Conservation (phyloP, 2,113 vertebrate genomes). For the Sander lucioperca region DNA sequence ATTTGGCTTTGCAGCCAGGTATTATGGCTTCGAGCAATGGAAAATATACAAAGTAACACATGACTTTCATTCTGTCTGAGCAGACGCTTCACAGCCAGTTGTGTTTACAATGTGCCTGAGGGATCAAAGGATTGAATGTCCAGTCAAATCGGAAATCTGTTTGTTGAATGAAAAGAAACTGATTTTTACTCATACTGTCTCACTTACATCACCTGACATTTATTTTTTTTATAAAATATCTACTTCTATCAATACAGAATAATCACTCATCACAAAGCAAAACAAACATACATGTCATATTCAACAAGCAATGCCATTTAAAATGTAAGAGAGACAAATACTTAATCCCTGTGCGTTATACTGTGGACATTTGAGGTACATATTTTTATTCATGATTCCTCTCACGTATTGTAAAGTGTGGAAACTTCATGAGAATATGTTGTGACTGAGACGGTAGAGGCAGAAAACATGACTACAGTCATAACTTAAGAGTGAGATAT, state of each 20-base stretch:
- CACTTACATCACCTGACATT: conserved; percentile 22
- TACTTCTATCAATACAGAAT: neutral
- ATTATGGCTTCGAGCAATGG: conserved; percentile 51
- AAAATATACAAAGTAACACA: conserved; percentile 64
- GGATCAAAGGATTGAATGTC: conserved; percentile 52
- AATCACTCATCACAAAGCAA: neutral
- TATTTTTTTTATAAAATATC: conserved; percentile 4
- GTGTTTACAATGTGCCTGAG: conserved; percentile 52
- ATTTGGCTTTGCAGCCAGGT: conserved; percentile 50
- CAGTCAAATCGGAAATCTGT: conserved; percentile 50
- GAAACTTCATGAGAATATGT: neutral
- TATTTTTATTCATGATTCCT: conserved; percentile 7
- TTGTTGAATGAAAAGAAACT: conserved; percentile 38
- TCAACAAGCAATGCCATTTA: neutral
- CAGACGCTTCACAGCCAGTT: conserved; percentile 53
- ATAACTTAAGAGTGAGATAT: conserved; percentile 9
- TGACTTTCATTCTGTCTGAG: conserved; percentile 64
- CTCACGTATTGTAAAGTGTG: neutral
- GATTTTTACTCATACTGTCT: conserved; percentile 10
- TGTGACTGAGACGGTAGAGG: neutral
- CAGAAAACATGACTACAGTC: neutral
- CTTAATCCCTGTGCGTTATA: conserved; percentile 4
- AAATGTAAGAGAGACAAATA: neutral
- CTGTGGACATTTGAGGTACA: neutral
- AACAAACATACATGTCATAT: neutral